Base-by-base conservation (phyloP, 1,140 invertebrate species). In the Globodera rostochiensis region DNA sequence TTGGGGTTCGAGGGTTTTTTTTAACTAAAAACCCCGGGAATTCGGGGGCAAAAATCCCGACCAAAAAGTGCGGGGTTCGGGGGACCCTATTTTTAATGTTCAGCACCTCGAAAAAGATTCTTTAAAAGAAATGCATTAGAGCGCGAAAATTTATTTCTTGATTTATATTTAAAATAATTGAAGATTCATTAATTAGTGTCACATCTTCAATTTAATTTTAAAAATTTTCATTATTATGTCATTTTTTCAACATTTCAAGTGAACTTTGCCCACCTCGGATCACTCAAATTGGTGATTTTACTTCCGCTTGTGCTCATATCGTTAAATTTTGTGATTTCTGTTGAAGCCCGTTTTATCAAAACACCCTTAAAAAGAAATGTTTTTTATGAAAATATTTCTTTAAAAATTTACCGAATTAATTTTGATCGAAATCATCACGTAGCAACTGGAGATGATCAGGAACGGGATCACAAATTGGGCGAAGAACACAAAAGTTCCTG, bases 381-480 rank as follows among this genome's bases (percentile, higher is more conserved):
- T 21, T 21, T 21, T 21, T 69, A 36, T 25, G 1, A 36, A 47
- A 47, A 15, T 36, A 71, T 19, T 45, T 71, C 36, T 11, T 13
- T 4, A 46, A 21, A n/a, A 21, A 53, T 50, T 69, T 74, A 88
- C 85, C 66, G 86, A 82, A 74, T 84, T 87, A 13, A 89, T 79
- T 81, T 84, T 81, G 45, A 90, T 47, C 7, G 87, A 90, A 71
- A 89, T 89, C 50, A 84, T 84, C 15, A 84, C 77, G 74, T 89
- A 89, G 67, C 87, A 89, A 47, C 84, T 80, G 45, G 84, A 82
- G 66, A 89, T 89, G 60, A 88, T 85, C 13, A 85, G 77, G 19
- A 89, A 81, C 11, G 88, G 88, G 49, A 89, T 76, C n/a, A 90
- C 82, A 60, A 87, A 87, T 74, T 86, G 85, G 0, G 78, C 36